Conservation (phyloP, 2,113 vertebrate species). For the Microcebus murinus region DNA sequence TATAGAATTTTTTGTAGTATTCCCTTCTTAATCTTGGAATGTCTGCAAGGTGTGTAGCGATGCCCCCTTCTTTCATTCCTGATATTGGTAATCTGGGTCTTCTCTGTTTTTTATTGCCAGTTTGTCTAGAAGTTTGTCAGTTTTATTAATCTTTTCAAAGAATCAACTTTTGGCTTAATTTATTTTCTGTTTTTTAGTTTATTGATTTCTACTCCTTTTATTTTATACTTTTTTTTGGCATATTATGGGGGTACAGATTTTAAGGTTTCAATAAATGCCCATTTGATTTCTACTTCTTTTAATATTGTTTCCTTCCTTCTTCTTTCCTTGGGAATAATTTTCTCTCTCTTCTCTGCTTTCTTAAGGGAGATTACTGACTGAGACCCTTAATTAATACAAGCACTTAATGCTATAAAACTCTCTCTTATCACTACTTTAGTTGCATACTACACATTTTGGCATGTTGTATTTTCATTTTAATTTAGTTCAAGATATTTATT, state of each 20-base stretch:
- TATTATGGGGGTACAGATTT: too few species aligned
- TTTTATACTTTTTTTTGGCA: too few species aligned
- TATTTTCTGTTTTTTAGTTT: background rate
- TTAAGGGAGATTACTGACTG: background rate
- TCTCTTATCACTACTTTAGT: background rate
- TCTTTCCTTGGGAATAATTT: background rate
- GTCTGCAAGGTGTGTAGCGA: background rate
- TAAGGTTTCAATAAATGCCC: too few species aligned
- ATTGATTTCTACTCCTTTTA: background rate
- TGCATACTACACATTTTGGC: background rate
- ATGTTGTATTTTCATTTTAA: background rate
- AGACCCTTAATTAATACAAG: background rate
- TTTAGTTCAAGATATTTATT: background rate
- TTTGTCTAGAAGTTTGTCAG: background rate
- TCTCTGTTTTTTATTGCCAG: background rate
- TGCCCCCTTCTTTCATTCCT: background rate
- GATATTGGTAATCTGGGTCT: background rate
- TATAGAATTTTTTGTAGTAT: background rate
- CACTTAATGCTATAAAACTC: background rate
- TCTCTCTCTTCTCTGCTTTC: background rate
- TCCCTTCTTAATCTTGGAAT: background rate
- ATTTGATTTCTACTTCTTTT: background rate
- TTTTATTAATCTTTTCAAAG: slow-evolving; percentile 10
- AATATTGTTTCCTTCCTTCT: background rate
- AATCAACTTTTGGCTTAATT: background rate